A percentile compares a stretch with the other conserved stretches of the same genome.
Evolutionary conservation across 2,797 vertebrate species (phyloP).

Genomic region (Syngnathus rostellatus): DNA sequence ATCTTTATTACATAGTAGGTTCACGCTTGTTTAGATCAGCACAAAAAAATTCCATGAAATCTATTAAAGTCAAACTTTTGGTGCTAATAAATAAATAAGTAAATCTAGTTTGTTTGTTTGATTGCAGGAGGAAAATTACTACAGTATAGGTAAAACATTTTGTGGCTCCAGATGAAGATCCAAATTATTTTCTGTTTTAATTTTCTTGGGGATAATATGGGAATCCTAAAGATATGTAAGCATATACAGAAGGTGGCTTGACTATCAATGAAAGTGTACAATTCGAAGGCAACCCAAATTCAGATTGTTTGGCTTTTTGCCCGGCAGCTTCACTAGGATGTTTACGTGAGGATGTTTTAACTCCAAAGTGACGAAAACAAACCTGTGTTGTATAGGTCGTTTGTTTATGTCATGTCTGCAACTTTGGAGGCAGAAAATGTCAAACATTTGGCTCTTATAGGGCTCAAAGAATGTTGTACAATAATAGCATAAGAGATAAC

Average conservation of each 20-base stretch:
- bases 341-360: not conserved
- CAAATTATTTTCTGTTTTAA: not conserved
- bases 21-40: too few species aligned
- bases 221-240: not conserved
- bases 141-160: too few species aligned
- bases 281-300: not conserved
- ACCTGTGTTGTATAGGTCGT: not conserved
- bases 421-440: not conserved
- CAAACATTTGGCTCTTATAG: not conserved
- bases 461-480: not conserved
- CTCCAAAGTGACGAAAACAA: not conserved
- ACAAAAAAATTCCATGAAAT: too few species aligned
- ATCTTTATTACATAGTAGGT: not conserved
- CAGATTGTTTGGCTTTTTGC: not conserved
- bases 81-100: too few species aligned
- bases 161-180: not conserved
- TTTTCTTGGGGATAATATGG: conserved; percentile 8
- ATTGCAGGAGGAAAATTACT: not conserved
- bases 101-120: not conserved
- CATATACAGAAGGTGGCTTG: conserved; percentile 21
- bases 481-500: not conserved
- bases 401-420: not conserved
- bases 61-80: too few species aligned
- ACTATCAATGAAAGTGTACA: not conserved
- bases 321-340: not conserved